Base-by-base conservation (phyloP, 1,140 invertebrate species). In the Reticulitermes speratus region DNA sequence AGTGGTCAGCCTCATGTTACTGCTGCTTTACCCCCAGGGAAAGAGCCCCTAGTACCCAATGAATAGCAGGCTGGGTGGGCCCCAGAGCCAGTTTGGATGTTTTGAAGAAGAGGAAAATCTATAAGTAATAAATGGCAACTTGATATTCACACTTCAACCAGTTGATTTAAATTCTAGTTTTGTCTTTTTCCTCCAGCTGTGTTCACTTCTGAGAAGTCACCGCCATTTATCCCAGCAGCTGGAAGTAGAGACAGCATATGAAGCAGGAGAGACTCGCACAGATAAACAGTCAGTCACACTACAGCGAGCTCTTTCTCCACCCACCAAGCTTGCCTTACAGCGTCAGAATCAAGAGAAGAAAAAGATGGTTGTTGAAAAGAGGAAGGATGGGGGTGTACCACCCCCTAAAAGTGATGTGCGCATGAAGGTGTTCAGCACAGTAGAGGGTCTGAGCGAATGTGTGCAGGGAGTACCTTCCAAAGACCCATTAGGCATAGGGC, bases 171-270 rank as follows among this genome's bases (percentile, higher is more conserved):
- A 55, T 55, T 55, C 14, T 55, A 55, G 19, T 55, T 55, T 55
- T 55, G 38, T 48, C 11, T 65, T 19, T 81, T 84, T 55, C 14
- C 30, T 44, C 12, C 59, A 87, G 86, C 32, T 87, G 83, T 87
- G 86, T 85, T 30, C 32, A 32, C 83, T 87, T 30, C 83, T 87
- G 19, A 85, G 52, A 16, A 75, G 38, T 32, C 52, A 65, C 23
- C 30, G 25, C 75, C 65, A 52, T 45, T 5, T 44, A 11, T 23
- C 30, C 21, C 30, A 32, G 21, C 86, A 38, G 21, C 65, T 65
- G 3, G 86, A 87, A 23, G 86, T 87, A n/a, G 86, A 87, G 65
- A 83, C 83, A 45, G 86, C 86, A 30, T 87, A 85, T 52, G 86
- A 87, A 44, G 86, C 86, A 6, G 86, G 86, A 3, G 86, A 87